Percentiles rank a stretch among this genome's conserved stretches.
phyloP scores from a whole-genome alignment of 1,140 invertebrate genomes.

The Zaprionus nigranus region DNA sequence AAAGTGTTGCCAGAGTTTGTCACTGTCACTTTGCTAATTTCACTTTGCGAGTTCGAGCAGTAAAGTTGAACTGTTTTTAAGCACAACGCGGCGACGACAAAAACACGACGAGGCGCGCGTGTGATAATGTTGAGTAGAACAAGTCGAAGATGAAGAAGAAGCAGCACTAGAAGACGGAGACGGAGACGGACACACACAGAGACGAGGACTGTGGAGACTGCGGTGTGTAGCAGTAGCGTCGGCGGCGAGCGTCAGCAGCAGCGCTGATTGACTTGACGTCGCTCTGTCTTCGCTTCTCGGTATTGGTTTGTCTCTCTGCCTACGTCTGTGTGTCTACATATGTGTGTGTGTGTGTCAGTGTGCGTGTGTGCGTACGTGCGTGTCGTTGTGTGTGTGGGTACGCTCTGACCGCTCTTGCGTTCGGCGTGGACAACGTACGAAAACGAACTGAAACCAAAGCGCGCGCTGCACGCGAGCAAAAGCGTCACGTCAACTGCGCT shows the following conservation, averaged over 20 bases:
- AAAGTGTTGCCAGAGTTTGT: neutral
- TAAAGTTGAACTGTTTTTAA: slow-evolving; percentile 32
- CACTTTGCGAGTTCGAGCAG: too few relatives aligned
- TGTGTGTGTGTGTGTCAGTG: neutral
- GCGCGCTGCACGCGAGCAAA: slow-evolving; percentile 74
- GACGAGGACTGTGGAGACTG: too few relatives aligned
- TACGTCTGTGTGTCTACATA: neutral
- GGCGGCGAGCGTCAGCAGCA: too few relatives aligned
- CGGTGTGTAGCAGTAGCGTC: neutral
- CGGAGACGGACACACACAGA: too few relatives aligned
- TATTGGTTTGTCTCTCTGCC: too few relatives aligned
- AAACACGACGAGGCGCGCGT: neutral
- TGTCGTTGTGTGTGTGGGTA: slow-evolving; percentile 32
- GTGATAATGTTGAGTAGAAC: too few relatives aligned
- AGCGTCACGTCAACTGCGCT: slow-evolving; percentile 54
- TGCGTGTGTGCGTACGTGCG: slow-evolving; percentile 15
- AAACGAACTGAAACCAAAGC: slow-evolving; percentile 77
- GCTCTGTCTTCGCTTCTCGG: too few relatives aligned
- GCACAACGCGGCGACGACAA: slow-evolving; percentile 25
- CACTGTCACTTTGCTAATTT: neutral
- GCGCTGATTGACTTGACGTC: too few relatives aligned
- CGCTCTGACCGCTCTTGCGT: slow-evolving; percentile 46
- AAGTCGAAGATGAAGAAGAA: too few relatives aligned
- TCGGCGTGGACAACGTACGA: slow-evolving; percentile 73
- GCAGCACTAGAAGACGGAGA: too few relatives aligned